phyloP scores from a whole-genome alignment of 2,888 invertebrate genomes.

The Chrysolina oricalcia region DNA sequence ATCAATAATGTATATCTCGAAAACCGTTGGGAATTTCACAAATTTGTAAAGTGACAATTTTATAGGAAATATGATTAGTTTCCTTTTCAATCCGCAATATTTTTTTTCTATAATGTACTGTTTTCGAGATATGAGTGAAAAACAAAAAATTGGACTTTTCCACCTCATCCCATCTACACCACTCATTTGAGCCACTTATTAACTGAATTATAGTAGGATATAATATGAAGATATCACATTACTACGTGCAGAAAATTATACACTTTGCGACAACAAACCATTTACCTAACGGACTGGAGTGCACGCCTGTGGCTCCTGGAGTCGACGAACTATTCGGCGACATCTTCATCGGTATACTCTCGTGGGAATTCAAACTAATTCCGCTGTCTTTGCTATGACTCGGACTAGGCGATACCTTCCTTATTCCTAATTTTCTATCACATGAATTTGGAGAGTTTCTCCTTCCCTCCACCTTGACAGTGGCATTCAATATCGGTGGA shows the following conservation, averaged over 20 bases:
- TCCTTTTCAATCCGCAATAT: too few species aligned
- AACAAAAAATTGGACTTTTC: too few species aligned
- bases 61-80: too few species aligned
- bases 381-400: slow-evolving; percentile 74
- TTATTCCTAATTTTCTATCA: slow-evolving; percentile 73
- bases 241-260: slow-evolving; percentile 37
- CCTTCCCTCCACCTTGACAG: slow-evolving; percentile 72
- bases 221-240: neutral
- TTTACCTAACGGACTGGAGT: slow-evolving; percentile 77
- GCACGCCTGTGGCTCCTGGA: slow-evolving; percentile 73
- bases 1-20: too few species aligned
- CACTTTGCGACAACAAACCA: slow-evolving; percentile 59
- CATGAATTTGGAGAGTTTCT: slow-evolving; percentile 75
- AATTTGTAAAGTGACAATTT: too few species aligned
- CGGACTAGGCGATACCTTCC: slow-evolving; percentile 74
- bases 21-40: too few species aligned
- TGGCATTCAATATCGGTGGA: slow-evolving; percentile 64
- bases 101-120: too few species aligned
- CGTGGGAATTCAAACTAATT: slow-evolving; percentile 65
- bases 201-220: too few species aligned
- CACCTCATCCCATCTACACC: too few species aligned
- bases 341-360: slow-evolving; percentile 75
- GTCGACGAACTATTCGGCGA: slow-evolving; percentile 78
- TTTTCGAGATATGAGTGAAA: too few species aligned
- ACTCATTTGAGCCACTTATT: too few species aligned